phyloP scores from a whole-genome alignment of 2,797 vertebrate species.

The Cephalopachus bancanus region DNA sequence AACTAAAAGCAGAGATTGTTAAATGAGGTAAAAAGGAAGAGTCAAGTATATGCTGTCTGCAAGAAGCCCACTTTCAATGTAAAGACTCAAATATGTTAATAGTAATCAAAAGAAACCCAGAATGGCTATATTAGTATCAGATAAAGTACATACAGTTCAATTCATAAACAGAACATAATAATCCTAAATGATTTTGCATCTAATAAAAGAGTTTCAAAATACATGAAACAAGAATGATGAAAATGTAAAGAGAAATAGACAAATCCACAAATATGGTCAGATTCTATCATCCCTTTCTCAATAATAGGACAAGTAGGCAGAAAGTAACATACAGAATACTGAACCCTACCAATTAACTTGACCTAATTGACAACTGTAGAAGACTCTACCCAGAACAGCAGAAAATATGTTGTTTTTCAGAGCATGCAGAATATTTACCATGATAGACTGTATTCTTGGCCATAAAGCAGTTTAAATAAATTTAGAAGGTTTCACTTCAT shows the following conservation, averaged over 20 bases:
- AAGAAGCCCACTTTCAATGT: neutral
- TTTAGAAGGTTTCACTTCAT: neutral
- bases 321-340: fast-evolving
- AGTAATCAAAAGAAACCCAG: neutral
- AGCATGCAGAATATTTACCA: neutral
- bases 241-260: neutral
- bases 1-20: neutral
- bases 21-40: neutral
- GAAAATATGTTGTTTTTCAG: neutral
- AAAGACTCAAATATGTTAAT: fast-evolving
- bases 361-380: neutral
- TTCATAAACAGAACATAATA: neutral
- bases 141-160: neutral
- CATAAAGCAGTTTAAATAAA: neutral
- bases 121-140: neutral
- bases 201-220: neutral
- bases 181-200: neutral
- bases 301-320: neutral
- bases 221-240: neutral
- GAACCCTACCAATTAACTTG: too few species aligned
- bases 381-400: too few species aligned
- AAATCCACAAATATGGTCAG: neutral
- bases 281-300: neutral
- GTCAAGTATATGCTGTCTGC: neutral
- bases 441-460: neutral